Base-by-base conservation (phyloP, 1,140 invertebrate species). In the Megalopta genalis region DNA sequence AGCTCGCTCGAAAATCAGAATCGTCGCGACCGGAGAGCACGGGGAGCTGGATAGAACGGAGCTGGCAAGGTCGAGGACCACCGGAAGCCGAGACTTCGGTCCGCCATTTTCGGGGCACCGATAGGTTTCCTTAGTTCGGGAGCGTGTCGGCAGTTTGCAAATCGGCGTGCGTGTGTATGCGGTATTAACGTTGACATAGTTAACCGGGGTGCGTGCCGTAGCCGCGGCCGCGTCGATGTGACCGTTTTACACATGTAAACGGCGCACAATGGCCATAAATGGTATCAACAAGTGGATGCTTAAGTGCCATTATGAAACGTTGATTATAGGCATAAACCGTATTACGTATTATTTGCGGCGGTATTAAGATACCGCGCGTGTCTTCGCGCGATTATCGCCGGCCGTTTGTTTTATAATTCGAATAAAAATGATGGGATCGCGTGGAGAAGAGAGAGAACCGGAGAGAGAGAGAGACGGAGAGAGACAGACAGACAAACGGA, bases 231-330 rank as follows among this genome's bases (percentile, higher is more conserved):
- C 63, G 72, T 86, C 81, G 64, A 69, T 83, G 81, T 80, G 77
- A 77, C 76, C 69, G 81, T 86, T 86, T 86, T 86, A 86, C 77
- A 86, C 81, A 65, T 86, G 85, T 86, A 86, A 52, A 86, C 78
- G 64, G 59, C 74, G 74, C 77, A 83, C 82, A 85, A 81, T 85
- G 81, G 87, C 80, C 88, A 76, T 88, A 88, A 88, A 88, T 88
- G 83, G 83, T 90, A 90, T 91, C 89, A 89, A 90, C 86, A 87
- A 90, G 88, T 91, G 88, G 90, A 91, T 90, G 83, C 88, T 90
- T 91, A 88, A 86, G 86, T 86, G 82, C 83, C 83, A 89, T 90
- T 89, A 90, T 81, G 88, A 86, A 86, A 83, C 82, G 80, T 88
- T 89, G 82, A 89, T 89, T 89, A 88, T 88, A 83, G 82, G 83